Conservation (phyloP, 2,888 invertebrate genomes). For the Corythucha ciliata region DNA sequence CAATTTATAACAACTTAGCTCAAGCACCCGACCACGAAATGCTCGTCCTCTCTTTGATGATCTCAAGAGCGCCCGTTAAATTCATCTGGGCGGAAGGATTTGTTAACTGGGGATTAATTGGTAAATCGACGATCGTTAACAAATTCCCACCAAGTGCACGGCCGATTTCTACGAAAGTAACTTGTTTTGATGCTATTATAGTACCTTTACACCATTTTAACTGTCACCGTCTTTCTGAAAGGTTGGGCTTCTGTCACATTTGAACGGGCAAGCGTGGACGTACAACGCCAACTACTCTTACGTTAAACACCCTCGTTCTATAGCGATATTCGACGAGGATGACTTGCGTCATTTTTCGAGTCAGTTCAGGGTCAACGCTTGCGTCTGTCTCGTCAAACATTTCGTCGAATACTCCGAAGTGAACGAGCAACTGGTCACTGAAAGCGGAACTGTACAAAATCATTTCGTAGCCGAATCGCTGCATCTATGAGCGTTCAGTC, state of each 20-base stretch:
- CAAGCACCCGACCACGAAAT: slow-evolving; percentile 20
- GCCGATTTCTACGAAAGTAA: slow-evolving; percentile 29
- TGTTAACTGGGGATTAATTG: slow-evolving; percentile 28
- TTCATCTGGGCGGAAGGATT: slow-evolving; percentile 29
- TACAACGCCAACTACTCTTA: slow-evolving; percentile 21
- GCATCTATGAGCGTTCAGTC: too few species aligned
- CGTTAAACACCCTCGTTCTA: slow-evolving; percentile 19
- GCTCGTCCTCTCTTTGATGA: slow-evolving; percentile 19
- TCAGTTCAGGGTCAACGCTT: slow-evolving; percentile 71
- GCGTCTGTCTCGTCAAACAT: slow-evolving; percentile 41
- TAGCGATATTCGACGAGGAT: slow-evolving; percentile 45
- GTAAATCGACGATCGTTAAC: slow-evolving; percentile 27
- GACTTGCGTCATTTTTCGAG: slow-evolving; percentile 53
- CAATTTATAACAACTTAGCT: slow-evolving; percentile 7
- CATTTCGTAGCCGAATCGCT: too few species aligned
- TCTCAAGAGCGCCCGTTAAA: slow-evolving; percentile 23
- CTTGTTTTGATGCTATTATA: background rate
- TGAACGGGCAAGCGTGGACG: slow-evolving; percentile 20
- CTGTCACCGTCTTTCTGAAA: background rate
- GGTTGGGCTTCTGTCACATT: slow-evolving; percentile 20
- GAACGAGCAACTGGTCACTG: slow-evolving; percentile 25
- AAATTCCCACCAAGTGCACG: slow-evolving; percentile 28
- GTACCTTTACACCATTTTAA: background rate
- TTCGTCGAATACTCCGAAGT: slow-evolving; percentile 16
- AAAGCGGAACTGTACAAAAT: slow-evolving; percentile 33